Base-by-base conservation (phyloP, 2,113 vertebrate species). In the Chauna torquata region DNA sequence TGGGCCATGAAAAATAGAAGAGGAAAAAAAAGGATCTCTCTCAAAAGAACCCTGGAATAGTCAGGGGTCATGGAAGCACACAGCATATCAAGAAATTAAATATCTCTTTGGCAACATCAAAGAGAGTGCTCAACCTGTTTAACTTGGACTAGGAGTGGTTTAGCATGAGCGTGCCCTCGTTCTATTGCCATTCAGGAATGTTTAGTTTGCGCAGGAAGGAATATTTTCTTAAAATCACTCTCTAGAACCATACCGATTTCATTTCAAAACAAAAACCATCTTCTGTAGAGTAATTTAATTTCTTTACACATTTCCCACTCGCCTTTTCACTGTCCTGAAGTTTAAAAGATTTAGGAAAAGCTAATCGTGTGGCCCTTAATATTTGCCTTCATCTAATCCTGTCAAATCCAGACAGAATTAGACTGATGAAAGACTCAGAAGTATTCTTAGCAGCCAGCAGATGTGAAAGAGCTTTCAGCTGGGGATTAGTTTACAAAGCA, bases 381-480 rank as follows among this genome's bases (percentile, higher is more conserved):
- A 55, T 91, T 86, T 88, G 83, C 30, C 34, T 94, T 90, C 38
- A 22, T 77, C 88, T 88, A 95, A 97, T 94, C 91, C 92, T 85
- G 62, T 95, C 87, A 91, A 95, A 95, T 94, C 78, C 76, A 92
- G 85, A 40, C 54, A 55, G 85, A 95, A 96, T 92, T 94, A 94
- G 90, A 93, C 3, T 88, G 88, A 92, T 87, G 90, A 93, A 97
- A 90, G 83, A 76, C 77, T 90, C 81, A 58, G 40, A 89, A 90
- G 76, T 96, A 97, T 96, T 96, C 92, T 94, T 95, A 96, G 96
- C 83, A 92, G 81, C 83, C 86, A 95, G 75, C 77, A 96, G 83
- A 96, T 93, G 92, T 94, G 89, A 95, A 80, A 69, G 69, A 84
- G 81, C 16, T 90, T 94, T 96, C 81, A 92, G 65, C 25, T 68